Percentiles rank a stretch among this genome's conserved stretches.
Conservation (phyloP, 1,140 invertebrate genomes). For the Trialeurodes vaporariorum region DNA sequence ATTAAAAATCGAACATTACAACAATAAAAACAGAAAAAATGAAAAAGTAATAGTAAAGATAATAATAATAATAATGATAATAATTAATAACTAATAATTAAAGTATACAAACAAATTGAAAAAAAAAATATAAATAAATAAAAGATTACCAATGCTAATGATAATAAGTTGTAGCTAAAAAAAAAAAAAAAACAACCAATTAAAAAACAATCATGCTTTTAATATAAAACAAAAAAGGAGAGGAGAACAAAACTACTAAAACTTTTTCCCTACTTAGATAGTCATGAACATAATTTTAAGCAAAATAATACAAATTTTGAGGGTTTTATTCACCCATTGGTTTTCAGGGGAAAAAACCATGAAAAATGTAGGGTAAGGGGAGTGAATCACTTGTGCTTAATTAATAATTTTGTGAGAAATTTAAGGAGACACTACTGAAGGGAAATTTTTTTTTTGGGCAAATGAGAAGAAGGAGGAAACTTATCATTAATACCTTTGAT, state of each 20-base stretch:
- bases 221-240: not conserved
- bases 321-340: too few relatives aligned
- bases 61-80: not conserved
- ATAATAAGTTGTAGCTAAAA: not conserved
- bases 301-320: not conserved
- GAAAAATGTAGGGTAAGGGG: too few relatives aligned
- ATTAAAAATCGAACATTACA: conserved; percentile 1
- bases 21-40: not conserved
- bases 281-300: not conserved
- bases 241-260: not conserved
- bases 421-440: too few relatives aligned
- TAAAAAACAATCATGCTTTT: not conserved
- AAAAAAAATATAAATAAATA: not conserved
- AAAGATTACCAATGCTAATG: not conserved
- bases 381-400: too few relatives aligned
- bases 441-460: too few relatives aligned
- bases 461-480: too few relatives aligned
- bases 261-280: not conserved
- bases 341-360: too few relatives aligned
- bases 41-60: not conserved
- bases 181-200: not conserved
- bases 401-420: too few relatives aligned
- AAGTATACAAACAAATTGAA: not conserved
- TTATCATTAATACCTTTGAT: not conserved
- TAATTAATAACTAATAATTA: not conserved